Conservation (phyloP, 2,797 vertebrate species). For the Threskiornis aethiopicus region DNA sequence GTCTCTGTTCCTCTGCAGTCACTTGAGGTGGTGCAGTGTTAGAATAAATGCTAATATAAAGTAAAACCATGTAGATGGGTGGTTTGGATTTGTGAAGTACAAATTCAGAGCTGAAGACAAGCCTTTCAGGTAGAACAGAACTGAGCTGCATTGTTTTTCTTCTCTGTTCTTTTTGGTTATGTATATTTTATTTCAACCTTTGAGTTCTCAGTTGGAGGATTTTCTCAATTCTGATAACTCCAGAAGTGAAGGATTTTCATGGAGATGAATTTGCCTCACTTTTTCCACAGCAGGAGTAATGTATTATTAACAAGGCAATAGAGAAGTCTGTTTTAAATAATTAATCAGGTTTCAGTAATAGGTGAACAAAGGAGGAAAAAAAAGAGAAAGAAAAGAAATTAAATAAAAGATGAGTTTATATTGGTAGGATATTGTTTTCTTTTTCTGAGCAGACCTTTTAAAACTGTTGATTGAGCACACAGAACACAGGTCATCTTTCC, state of each 20-base stretch:
- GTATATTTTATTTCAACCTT: neutral
- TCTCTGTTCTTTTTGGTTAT: neutral
- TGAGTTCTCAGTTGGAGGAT: neutral
- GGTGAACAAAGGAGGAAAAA: neutral
- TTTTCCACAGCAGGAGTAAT: conserved; percentile 71
- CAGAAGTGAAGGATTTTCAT: neutral
- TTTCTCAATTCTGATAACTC: neutral
- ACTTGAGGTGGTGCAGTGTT: neutral
- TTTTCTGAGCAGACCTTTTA: neutral
- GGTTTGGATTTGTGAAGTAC: neutral
- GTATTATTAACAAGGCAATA: conserved; percentile 75
- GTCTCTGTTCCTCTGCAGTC: neutral
- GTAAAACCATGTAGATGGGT: neutral
- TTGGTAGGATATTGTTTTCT: neutral
- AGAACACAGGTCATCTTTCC: neutral
- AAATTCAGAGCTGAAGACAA: neutral
- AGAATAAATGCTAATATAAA: neutral
- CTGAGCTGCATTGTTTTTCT: neutral
- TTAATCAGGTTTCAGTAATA: conserved; percentile 82
- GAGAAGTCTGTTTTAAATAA: conserved; percentile 84
- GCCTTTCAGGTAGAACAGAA: neutral
- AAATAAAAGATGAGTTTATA: conserved; percentile 18
- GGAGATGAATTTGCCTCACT: neutral
- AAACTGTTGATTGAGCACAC: neutral
- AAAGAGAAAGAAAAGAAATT: neutral